These are phyloP conservation scores for Lepidochitona cinerea DNA, from an alignment of 2,888 invertebrate species.

Conservation along the genomic window DNA sequence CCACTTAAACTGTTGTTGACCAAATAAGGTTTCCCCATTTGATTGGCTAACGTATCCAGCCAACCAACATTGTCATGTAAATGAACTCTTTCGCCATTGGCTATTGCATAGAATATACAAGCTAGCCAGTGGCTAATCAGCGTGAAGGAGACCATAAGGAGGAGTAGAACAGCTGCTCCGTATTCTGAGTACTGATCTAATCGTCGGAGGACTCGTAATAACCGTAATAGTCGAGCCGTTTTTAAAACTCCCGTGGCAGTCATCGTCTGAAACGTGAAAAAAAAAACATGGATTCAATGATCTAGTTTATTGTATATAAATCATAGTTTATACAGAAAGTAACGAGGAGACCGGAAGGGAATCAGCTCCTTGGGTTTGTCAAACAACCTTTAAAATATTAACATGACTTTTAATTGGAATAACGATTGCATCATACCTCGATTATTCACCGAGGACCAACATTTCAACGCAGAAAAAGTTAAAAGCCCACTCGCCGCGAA, in stretches of 20 bases:
- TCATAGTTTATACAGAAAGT: too few relatives aligned
- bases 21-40: slow-evolving; percentile 58
- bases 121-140: slow-evolving; percentile 71
- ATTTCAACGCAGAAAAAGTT: too few relatives aligned
- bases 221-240: slow-evolving; percentile 64
- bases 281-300: too few relatives aligned
- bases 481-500: too few relatives aligned
- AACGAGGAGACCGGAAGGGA: too few relatives aligned
- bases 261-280: slow-evolving; percentile 60
- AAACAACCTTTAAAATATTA: too few relatives aligned
- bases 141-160: slow-evolving; percentile 69
- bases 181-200: slow-evolving; percentile 71
- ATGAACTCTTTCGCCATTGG: slow-evolving; percentile 66
- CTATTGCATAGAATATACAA: slow-evolving; percentile 71
- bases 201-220: slow-evolving; percentile 68
- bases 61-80: slow-evolving; percentile 62
- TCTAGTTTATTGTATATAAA: too few relatives aligned
- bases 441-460: too few relatives aligned
- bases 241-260: slow-evolving; percentile 70
- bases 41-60: slow-evolving; percentile 66
- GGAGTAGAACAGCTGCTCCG: slow-evolving; percentile 68
- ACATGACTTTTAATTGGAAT: too few relatives aligned
- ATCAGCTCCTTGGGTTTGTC: too few relatives aligned
- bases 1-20: slow-evolving; percentile 68
- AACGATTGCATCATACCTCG: too few relatives aligned